phyloP scores from a whole-genome alignment of 2,888 invertebrate genomes.

The Alcis repandata region DNA sequence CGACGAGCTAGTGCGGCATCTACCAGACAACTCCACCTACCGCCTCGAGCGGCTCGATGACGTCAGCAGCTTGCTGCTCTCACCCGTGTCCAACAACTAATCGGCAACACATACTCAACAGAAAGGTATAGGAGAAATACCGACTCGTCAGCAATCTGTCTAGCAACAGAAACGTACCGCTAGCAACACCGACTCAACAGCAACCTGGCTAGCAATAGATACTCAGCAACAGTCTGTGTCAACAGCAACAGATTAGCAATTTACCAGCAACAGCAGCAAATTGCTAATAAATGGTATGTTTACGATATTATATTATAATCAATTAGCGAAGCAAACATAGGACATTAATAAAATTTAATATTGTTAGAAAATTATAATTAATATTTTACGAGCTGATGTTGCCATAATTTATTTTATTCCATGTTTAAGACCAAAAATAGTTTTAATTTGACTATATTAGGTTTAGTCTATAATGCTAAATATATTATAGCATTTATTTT shows the following conservation, averaged over 20 bases:
- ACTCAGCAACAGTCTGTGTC: neutral
- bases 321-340: too few relatives aligned
- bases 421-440: slow-evolving; percentile 12
- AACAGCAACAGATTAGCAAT: neutral
- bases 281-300: too few relatives aligned
- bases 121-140: neutral
- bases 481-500: neutral
- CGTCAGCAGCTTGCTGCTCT: slow-evolving; percentile 61
- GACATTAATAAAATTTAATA: too few relatives aligned
- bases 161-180: neutral
- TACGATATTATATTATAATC: too few relatives aligned
- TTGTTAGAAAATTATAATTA: too few relatives aligned
- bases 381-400: neutral
- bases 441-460: neutral
- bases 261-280: neutral
- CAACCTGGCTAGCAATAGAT: neutral
- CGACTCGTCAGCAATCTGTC: neutral
- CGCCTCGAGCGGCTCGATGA: slow-evolving; percentile 70
- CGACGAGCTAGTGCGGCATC: slow-evolving; percentile 94
- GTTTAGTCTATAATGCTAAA: neutral
- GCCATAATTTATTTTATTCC: neutral
- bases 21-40: slow-evolving; percentile 89
- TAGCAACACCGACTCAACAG: neutral
- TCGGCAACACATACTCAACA: neutral
- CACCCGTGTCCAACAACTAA: slow-evolving; percentile 48